Evolutionary conservation across 2,113 vertebrate species (phyloP), one percentile per base, ranked within the genome.

Genomic region (Pseudolaguvia tuberculata): DNA sequence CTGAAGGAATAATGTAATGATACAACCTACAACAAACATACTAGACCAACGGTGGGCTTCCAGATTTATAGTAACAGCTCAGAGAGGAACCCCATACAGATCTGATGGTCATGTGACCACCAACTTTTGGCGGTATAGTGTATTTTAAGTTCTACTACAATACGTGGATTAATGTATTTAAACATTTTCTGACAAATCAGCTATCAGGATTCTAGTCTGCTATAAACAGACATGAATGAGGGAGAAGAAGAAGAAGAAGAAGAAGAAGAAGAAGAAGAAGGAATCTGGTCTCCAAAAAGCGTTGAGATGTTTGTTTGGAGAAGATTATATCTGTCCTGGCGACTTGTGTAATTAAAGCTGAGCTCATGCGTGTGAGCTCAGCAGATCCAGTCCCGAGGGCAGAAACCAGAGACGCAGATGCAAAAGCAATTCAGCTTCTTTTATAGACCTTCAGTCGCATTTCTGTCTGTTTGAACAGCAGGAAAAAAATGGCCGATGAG

Each of bases 401-500:
- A 65, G 76, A 73, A 78, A 63, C 79, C 79, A 68, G 27, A 78
- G 61, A 66, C 65, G 21, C 80, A 76, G 68, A 81, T 81, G 80
- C 76, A 68, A 81, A 78, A 81, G 70, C 79, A 51, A 81, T 76
- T 72, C 53, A 15, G 25, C 35, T 20, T 63, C 47, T 77, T 70
- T 72, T 76, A 78, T 67, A 77, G 53, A 61, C 63, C 70, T 25
- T 75, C 76, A 65, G 17, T 23, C 75, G 42, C 73, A 77, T 23
- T 66, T 55, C 58, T 62, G 21, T 67, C 45, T 47, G 70, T 72
- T 83, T 71, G 61, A 82, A 77, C 74, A 62, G 42, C 79, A 65
- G 45, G 79, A 77, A 83, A 82, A 86, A 86, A 84, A 77, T 72
- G 75, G 83, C 62, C 74, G 82, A 88, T 87, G 85, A 73, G 75